Evolutionary conservation across 2,797 vertebrate genomes (phyloP).

Genomic region (Ceryle rudis): DNA sequence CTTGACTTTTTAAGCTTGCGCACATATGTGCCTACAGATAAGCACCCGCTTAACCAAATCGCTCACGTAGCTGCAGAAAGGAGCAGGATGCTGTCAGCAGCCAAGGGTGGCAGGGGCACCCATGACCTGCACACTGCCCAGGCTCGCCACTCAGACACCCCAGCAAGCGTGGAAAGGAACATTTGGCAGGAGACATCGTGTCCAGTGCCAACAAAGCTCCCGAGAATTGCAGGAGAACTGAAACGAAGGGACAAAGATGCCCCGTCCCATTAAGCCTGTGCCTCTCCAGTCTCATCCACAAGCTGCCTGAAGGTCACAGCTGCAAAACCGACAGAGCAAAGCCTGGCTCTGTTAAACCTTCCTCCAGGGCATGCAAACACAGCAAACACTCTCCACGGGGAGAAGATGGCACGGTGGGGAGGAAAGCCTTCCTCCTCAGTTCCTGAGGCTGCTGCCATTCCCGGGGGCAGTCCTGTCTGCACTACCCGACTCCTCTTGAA

Average conservation of each 20-base stretch:
- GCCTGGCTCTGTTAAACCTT: background rate
- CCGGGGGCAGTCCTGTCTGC: background rate
- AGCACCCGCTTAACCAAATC: background rate
- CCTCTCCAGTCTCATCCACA: background rate
- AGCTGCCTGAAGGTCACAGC: background rate
- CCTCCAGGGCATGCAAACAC: background rate
- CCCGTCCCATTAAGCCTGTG: accelerated
- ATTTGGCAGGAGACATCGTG: accelerated
- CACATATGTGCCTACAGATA: background rate
- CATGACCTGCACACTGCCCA: accelerated
- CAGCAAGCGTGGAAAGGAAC: background rate
- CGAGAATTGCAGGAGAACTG: background rate
- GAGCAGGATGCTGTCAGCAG: background rate
- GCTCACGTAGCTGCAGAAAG: background rate
- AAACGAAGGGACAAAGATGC: background rate
- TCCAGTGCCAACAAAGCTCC: accelerated
- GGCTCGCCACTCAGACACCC: background rate
- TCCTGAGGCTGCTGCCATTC: background rate
- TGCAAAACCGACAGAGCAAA: background rate
- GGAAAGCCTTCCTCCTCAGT: background rate
- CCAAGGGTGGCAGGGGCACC: background rate
- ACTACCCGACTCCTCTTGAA: background rate
- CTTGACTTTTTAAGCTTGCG: background rate
- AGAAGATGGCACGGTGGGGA: accelerated
- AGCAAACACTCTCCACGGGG: background rate